phyloP scores from a whole-genome alignment of 2,888 invertebrate genomes.

The Altica lythri region DNA sequence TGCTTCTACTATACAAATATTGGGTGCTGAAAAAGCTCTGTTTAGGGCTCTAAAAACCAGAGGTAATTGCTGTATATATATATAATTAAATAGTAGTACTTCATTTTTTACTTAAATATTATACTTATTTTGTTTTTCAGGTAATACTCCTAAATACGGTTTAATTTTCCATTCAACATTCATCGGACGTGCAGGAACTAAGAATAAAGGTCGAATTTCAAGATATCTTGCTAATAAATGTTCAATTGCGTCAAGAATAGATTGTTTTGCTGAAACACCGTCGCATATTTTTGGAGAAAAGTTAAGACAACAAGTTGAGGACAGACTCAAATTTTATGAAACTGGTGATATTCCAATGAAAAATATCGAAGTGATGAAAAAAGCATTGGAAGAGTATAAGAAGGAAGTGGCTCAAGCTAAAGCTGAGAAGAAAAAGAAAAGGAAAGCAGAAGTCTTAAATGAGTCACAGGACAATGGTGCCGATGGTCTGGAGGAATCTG shows the following conservation, averaged over 20 bases:
- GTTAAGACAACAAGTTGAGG: constrained; percentile 67
- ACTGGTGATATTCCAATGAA: constrained; percentile 94
- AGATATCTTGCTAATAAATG: constrained; percentile 98
- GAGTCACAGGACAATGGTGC: constrained; percentile 43
- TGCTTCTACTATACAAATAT: constrained; percentile 97
- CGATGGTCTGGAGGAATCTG: constrained; percentile 36
- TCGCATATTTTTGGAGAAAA: constrained; percentile 81
- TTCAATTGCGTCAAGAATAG: constrained; percentile 96
- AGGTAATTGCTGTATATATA: constrained; percentile 62
- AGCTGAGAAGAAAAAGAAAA: constrained; percentile 45
- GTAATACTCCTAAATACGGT: constrained; percentile 97
- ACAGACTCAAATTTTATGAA: constrained; percentile 64
- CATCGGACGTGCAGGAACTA: constrained; percentile 91
- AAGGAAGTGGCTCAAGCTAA: constrained; percentile 33
- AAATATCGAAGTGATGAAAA: constrained; percentile 96
- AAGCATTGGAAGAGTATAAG: constrained; percentile 70
- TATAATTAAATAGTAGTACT: neutral
- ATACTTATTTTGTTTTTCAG: constrained; percentile 33
- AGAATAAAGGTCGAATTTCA: constrained; percentile 97
- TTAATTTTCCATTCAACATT: constrained; percentile 96
- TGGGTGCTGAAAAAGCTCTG: constrained; percentile 96
- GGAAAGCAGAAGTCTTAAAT: constrained; percentile 42
- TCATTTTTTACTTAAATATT: neutral
- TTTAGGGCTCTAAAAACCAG: constrained; percentile 93
- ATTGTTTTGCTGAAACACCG: constrained; percentile 88